A percentile compares a stretch with the other conserved stretches of the same genome.
Conservation (phyloP, 2,888 invertebrate species). For the Calliphora vomitoria region DNA sequence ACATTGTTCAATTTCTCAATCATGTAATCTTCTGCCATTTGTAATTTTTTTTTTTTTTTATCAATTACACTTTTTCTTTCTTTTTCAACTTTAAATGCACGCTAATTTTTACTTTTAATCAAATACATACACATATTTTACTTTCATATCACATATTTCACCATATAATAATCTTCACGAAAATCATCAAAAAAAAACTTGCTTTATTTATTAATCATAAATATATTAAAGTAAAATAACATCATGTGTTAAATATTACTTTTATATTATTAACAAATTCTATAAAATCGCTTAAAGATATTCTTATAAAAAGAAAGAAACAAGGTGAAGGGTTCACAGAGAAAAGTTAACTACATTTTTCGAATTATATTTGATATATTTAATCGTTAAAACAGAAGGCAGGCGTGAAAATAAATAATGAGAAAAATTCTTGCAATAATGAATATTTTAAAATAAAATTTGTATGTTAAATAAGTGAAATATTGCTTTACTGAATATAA, state of each 20-base stretch:
- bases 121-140: conserved; percentile 45
- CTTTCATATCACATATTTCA: conserved; percentile 61
- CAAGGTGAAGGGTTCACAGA: not conserved
- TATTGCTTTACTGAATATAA: too few species aligned
- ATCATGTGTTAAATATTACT: conserved; percentile 14
- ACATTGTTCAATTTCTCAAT: too few species aligned
- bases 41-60: conserved; percentile 42
- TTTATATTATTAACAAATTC: not conserved
- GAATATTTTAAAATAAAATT: too few species aligned
- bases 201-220: conserved; percentile 73
- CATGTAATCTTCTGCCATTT: conserved; percentile 33
- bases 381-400: not conserved
- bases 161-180: conserved; percentile 79
- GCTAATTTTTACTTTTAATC: conserved; percentile 48
- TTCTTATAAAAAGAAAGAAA: not conserved
- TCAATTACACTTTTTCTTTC: conserved; percentile 15
- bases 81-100: conserved; percentile 59
- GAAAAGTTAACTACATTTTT: not conserved
- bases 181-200: conserved; percentile 83
- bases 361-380: not conserved
- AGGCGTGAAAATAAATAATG: not conserved
- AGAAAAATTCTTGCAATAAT: too few species aligned
- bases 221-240: conserved; percentile 14
- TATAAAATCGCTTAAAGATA: not conserved
- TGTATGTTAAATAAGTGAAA: too few species aligned